phyloP scores from a whole-genome alignment of 2,888 invertebrate species.

The Synanthedon tipuliformis region DNA sequence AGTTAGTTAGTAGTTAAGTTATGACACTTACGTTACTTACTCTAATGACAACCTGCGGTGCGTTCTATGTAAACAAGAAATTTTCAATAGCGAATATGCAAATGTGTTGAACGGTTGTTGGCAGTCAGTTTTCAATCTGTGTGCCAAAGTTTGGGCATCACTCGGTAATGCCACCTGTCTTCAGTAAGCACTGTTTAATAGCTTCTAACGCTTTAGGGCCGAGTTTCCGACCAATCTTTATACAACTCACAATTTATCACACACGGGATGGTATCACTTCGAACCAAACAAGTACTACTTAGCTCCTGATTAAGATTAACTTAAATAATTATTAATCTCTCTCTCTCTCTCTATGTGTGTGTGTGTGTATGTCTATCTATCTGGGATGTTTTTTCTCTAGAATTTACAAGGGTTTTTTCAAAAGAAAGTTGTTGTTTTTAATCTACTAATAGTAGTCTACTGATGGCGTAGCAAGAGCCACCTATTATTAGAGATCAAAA shows the following conservation, averaged over 20 bases:
- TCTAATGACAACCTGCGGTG: not conserved
- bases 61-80: not conserved
- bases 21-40: not conserved
- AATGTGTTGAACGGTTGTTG: not conserved
- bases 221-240: slow-evolving; percentile 26
- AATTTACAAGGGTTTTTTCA: too few relatives aligned
- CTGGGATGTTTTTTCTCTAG: too few relatives aligned
- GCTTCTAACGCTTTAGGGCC: slow-evolving; percentile 17
- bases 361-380: too few relatives aligned
- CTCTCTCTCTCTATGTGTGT: too few relatives aligned
- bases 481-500: too few relatives aligned
- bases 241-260: slow-evolving; percentile 13
- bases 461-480: too few relatives aligned
- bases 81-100: too few relatives aligned
- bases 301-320: too few relatives aligned
- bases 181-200: slow-evolving; percentile 42
- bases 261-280: slow-evolving; percentile 7
- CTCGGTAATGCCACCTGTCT: slow-evolving; percentile 39
- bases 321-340: too few relatives aligned
- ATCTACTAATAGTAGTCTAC: too few relatives aligned
- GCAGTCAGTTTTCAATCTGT: slow-evolving; percentile 13
- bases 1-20: not conserved
- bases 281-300: slow-evolving; percentile 2
- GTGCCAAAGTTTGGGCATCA: slow-evolving; percentile 13
- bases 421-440: too few relatives aligned